Base-by-base conservation (phyloP, 2,797 vertebrate genomes). In the Furcifer pardalis region DNA sequence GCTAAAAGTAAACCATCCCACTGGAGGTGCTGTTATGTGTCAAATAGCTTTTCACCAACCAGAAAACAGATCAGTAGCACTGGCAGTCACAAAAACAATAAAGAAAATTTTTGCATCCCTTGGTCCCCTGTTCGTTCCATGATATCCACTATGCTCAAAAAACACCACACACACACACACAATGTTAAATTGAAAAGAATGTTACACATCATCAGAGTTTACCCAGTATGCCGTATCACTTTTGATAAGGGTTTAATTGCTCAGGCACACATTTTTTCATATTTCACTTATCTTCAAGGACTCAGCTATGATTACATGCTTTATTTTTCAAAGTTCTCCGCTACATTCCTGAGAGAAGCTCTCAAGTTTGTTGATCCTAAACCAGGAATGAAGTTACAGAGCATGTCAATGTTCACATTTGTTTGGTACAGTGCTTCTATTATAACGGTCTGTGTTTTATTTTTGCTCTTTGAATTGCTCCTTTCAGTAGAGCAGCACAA, bases 321-420 rank as follows among this genome's bases (percentile, higher is more conserved):
- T 86, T 83, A 46, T 56, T 83, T 68, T 66, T 82, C 25, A 44
- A 32, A 65, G 23, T 79, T 83, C 69, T 52, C 44, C 30, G 56
- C 81, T 74, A 60, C 77, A 74, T 74, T 83, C 68, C 62, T 86
- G 25, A 76, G 63, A n/a, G 81, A 60, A 15, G 9, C 65, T 74
- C 49, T 79, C 44, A 44, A 44, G 75, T 73, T 73, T 56, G 56
- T 82, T 86, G 66, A 73, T 73, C 35, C 42, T 79, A 73, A 82
- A 63, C 37, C 73, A 30, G 60, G 75, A 79, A 1, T 83, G 44
- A 83, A 74, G 46, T 63, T 82, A 69, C 46, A 73, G 74, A 73
- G 35, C 7, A 86, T 56, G 66, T 40, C 65, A 77, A 25, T 13
- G 30, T 69, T 77, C 56, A 32, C 59, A 72, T 80, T 66, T 68